phyloP scores from a whole-genome alignment of 2,888 invertebrate species.

The Agonopterix arenella region DNA sequence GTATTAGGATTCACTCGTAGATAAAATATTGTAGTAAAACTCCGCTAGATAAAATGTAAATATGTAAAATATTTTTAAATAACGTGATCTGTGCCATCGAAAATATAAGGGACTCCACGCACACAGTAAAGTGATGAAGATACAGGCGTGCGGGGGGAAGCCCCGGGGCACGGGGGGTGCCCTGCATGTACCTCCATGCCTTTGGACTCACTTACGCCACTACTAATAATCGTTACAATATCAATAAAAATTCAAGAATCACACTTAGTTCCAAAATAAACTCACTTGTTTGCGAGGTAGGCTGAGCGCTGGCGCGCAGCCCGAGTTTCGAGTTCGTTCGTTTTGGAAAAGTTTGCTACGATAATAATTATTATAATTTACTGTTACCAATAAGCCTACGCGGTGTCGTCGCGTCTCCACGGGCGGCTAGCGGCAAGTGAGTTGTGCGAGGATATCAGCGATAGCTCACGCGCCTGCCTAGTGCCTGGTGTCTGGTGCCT shows the following conservation, averaged over 20 bases:
- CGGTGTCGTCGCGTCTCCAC: constrained; percentile 68
- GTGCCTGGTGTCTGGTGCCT: constrained; percentile 1
- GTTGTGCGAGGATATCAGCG: not conserved
- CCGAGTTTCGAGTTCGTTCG: constrained; percentile 79
- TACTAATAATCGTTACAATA: constrained; percentile 77
- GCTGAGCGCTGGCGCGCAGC: constrained; percentile 76
- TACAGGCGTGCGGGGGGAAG: constrained; percentile 36
- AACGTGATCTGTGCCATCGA: constrained; percentile 73
- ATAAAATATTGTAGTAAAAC: constrained; percentile 74
- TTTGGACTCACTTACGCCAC: constrained; percentile 70
- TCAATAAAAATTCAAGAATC: constrained; percentile 82
- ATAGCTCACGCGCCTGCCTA: not conserved
- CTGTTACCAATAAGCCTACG: constrained; percentile 75
- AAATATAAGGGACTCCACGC: constrained; percentile 73
- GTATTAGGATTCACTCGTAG: constrained; percentile 75
- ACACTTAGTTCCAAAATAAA: constrained; percentile 86
- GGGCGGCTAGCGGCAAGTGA: constrained; percentile 36
- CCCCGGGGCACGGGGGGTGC: constrained; percentile 24
- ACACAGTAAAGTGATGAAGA: constrained; percentile 59
- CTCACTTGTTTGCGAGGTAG: constrained; percentile 86
- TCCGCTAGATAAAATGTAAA: constrained; percentile 76
- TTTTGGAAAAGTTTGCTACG: constrained; percentile 78
- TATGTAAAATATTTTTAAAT: constrained; percentile 73
- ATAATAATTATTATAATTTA: constrained; percentile 74
- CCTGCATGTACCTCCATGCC: constrained; percentile 42